phyloP scores from a whole-genome alignment of 2,888 invertebrate species.

The Tuta absoluta region DNA sequence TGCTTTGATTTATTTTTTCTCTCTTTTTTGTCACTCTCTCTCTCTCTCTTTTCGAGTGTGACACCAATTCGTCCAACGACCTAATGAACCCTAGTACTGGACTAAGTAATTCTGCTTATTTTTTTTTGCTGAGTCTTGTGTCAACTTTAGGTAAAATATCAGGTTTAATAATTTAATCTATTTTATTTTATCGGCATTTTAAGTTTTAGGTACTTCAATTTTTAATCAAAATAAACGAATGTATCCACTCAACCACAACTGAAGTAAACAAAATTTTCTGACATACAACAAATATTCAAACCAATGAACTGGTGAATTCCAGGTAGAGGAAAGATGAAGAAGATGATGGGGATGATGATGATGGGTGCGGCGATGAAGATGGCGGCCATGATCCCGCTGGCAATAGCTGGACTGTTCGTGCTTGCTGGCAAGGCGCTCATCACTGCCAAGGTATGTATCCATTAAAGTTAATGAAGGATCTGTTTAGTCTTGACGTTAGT shows the following conservation, averaged over 20 bases:
- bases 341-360: conserved; percentile 96
- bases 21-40: background rate
- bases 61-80: too few species aligned
- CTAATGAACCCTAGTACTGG: too few species aligned
- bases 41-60: too few species aligned
- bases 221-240: background rate
- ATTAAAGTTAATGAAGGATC: background rate
- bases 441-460: conserved; percentile 80
- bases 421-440: conserved; percentile 93
- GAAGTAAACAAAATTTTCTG: background rate
- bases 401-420: conserved; percentile 89
- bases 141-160: too few species aligned
- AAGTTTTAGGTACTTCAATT: too few species aligned
- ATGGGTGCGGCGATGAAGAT: conserved; percentile 93
- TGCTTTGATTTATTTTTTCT: background rate
- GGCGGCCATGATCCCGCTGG: conserved; percentile 89
- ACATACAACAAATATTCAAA: background rate
- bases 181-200: too few species aligned
- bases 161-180: too few species aligned
- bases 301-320: conserved; percentile 47
- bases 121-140: too few species aligned
- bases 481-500: too few species aligned
- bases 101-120: too few species aligned
- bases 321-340: conserved; percentile 93
- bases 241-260: too few species aligned